These are phyloP conservation scores for Anguilla anguilla DNA, from an alignment of 2,797 vertebrate species.

Conservation along the genomic window DNA sequence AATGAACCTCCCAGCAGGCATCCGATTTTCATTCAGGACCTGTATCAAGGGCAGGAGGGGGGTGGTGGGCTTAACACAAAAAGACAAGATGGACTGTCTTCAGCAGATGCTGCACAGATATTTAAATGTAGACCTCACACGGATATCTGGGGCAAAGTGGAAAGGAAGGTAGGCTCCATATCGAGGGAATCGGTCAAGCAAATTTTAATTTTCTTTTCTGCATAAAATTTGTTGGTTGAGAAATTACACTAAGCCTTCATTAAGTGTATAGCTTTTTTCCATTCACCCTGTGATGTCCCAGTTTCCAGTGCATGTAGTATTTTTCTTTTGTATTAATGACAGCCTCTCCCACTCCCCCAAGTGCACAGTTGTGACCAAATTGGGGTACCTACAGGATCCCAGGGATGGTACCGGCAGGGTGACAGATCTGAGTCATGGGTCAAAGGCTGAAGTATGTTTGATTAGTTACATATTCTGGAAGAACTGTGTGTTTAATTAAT, in stretches of 20 bases:
- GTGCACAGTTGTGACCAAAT: no score
- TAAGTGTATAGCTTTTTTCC: neutral
- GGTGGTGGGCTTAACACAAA: neutral
- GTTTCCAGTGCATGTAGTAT: no score
- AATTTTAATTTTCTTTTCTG: neutral
- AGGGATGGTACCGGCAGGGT: neutral
- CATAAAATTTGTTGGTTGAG: neutral
- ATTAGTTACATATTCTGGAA: neutral
- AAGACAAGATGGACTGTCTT: neutral
- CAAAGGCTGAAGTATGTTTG: constrained; percentile 17
- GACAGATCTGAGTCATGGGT: constrained; percentile 39
- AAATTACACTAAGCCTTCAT: neutral
- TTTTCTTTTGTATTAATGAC: no score
- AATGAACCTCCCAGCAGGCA: neutral
- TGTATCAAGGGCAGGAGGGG: neutral
- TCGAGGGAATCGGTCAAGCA: neutral
- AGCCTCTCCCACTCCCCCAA: no score
- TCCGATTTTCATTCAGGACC: neutral
- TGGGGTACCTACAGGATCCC: constrained; percentile 15
- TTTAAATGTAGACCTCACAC: neutral
- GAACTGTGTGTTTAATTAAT: no score
- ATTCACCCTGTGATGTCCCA: neutral
- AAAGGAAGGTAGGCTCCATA: neutral
- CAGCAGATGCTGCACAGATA: neutral
- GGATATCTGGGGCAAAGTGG: neutral